Base-by-base conservation (phyloP, 2,888 invertebrate species). In the Erebia aethiops region DNA sequence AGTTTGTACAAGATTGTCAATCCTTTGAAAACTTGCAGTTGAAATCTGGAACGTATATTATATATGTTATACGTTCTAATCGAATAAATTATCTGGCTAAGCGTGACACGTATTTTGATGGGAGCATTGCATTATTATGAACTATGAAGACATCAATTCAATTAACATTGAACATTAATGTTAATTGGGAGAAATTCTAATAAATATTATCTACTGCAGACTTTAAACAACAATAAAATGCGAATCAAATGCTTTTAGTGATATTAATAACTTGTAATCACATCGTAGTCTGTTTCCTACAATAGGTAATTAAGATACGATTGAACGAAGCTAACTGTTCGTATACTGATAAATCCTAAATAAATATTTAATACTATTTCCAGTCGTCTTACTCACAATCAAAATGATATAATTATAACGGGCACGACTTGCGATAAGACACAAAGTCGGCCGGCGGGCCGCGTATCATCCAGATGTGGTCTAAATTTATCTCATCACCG, bases 61-160 rank as follows among this genome's bases (percentile, higher is more conserved):
- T n/a, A n/a, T 46, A 1, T 46, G 10, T 43, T 10, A 43, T 9
- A 43, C 43, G 10, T 43, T 10, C 43, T 43, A 10, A 43, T 10
- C 10, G 7, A 10, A 43, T 43, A 43, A 43, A 43, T 43, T 10
- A 43, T 43, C 21, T 49, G 21, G 21, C 21, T 46, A 46, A 62
- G 49, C 46, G 43, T 14, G 46, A 85, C 85, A 79, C 86, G 86
- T 87, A 90, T 85, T 82, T 82, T 58, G 76, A 81, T 77, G 78
- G 77, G 77, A 77, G 76, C 79, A 77, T 74, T 67, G 89, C 83
- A 90, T 90, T 91, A 91, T 91, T 62, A 91, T 91, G 90, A 87
- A 91, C n/a, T n/a, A n/a, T n/a, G n/a, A n/a, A n/a, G n/a, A n/a
- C n/a, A n/a, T n/a, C n/a, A n/a, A n/a, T n/a, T n/a, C n/a, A n/a